Conservation (phyloP, 2,797 vertebrate genomes). For the Gallinago solitaria region DNA sequence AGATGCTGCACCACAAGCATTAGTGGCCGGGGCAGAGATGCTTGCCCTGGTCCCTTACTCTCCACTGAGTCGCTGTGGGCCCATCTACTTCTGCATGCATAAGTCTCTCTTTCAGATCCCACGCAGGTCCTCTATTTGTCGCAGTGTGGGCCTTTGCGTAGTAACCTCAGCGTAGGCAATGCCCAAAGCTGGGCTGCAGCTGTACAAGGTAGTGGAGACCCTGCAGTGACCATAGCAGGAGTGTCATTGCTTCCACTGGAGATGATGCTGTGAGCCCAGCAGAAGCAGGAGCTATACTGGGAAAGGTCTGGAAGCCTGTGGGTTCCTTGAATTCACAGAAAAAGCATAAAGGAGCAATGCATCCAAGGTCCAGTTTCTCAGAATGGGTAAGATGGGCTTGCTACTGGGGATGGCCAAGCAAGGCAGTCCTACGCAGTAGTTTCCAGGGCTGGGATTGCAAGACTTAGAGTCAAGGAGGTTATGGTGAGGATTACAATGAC, state of each 20-base stretch:
- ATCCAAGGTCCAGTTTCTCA: background rate
- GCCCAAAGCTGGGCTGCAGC: background rate
- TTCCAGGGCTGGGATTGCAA: background rate
- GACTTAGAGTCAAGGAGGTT: background rate
- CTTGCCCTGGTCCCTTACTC: background rate
- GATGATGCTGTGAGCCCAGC: background rate
- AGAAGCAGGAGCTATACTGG: background rate
- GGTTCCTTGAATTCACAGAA: background rate
- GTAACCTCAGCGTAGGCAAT: background rate
- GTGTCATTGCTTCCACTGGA: background rate
- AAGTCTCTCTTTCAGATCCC: background rate
- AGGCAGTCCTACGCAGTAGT: background rate
- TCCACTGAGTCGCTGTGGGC: background rate
- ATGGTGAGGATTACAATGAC: background rate
- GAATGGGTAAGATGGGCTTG: background rate
- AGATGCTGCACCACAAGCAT: background rate
- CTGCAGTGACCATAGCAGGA: background rate
- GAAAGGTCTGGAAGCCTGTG: background rate
- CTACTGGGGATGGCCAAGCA: background rate
- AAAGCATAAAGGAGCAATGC: background rate
- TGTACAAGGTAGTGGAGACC: background rate
- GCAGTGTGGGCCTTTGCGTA: background rate
- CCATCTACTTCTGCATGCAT: fast-evolving
- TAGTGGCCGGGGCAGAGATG: background rate
- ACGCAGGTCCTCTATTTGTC: background rate